phyloP scores from a whole-genome alignment of 2,113 vertebrate species.

The Grallaria varia region DNA sequence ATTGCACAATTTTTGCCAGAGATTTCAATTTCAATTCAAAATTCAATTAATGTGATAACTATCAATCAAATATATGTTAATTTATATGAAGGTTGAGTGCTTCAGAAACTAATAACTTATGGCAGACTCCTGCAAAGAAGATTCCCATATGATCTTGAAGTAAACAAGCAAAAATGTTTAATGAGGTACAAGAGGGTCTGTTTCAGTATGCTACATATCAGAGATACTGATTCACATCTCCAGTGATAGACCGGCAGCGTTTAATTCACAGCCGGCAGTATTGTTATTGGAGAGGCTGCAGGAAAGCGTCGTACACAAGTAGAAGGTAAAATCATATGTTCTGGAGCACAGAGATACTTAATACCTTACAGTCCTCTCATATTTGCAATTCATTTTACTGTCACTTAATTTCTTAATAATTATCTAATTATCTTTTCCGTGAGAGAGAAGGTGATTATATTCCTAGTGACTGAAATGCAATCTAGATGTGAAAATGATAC shows the following conservation, averaged over 20 bases:
- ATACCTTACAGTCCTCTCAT: not conserved
- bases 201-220: not conserved
- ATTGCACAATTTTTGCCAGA: not conserved
- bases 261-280: not conserved
- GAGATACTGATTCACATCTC: not conserved
- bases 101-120: not conserved
- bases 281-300: not conserved
- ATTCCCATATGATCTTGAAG: not conserved
- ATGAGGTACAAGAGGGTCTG: not conserved
- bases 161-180: not conserved
- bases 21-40: not conserved
- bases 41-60: not conserved
- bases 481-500: not conserved
- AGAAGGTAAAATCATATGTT: not conserved
- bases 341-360: not conserved
- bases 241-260: not conserved
- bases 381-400: not conserved
- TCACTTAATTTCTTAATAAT: not conserved
- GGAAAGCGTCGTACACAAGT: not conserved
- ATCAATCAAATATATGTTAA: not conserved
- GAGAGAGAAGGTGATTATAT: not conserved
- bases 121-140: not conserved
- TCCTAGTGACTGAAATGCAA: not conserved
- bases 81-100: not conserved
- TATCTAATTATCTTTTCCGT: not conserved